Base-by-base conservation (phyloP, 2,888 invertebrate genomes). In the Petrolisthes cinctipes region DNA sequence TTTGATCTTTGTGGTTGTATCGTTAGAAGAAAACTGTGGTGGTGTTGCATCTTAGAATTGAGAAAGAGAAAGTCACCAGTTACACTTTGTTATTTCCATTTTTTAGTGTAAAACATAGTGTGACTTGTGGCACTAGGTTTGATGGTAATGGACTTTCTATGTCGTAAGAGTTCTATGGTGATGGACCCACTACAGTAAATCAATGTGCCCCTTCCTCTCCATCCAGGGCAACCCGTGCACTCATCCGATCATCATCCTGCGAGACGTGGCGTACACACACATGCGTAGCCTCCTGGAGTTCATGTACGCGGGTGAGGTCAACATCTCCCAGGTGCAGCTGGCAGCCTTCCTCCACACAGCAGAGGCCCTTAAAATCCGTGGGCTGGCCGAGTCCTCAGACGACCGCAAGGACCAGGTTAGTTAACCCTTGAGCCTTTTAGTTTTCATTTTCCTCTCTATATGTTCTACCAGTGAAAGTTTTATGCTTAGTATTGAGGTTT, bases 271-370 rank as follows among this genome's bases (percentile, higher is more conserved):
- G 92, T 96, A 95, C 92, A 94, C 95, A 92, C 96, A 96, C 92
- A 94, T 96, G 91, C 95, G 95, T 91, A 95, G 96, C 86, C 94
- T 96, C 90, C 94, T 96, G 92, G 96, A 96, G 93, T 97, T 96
- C 92, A 96, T 97, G 96, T 97, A 97, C 93, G 96, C 96, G 91
- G 96, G 96, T 85, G 96, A 96, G 94, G 96, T 96, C 91, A 97
- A 97, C 94, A 97, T 97, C 93, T 97, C 97, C 93, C 97, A 97
- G 94, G 96, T 97, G 94, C 95, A 97, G 93, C 94, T 97, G 93
- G 96, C 97, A 92, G 96, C 96, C 95, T 97, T 97, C 95, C 95
- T 97, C 93, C 96, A 97, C 94, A 97, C 97, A 92, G 97, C 97
- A 92, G 97, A 97, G 94, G 97, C 97, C 92, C 95, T 97, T 94